Evolutionary conservation across 2,888 invertebrate species (phyloP), one percentile per base, ranked within the genome.

Genomic region (Corbicula japonica): DNA sequence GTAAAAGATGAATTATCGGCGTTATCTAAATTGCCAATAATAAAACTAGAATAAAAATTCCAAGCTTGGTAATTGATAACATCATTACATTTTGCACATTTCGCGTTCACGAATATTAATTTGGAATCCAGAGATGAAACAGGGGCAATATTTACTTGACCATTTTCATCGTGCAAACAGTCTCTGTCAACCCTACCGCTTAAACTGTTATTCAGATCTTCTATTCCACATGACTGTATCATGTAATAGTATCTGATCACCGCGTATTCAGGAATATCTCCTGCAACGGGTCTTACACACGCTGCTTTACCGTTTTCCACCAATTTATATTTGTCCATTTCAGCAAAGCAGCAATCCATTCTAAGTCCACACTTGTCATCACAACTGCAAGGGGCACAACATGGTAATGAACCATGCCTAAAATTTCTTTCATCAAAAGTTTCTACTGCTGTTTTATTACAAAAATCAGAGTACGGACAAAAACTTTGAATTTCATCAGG

Each of bases 241-340:
- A n/a, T n/a, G n/a, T n/a, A n/a, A n/a, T n/a, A n/a, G n/a, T n/a
- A n/a, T n/a, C n/a, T n/a, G n/a, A n/a, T n/a, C n/a, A n/a, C n/a
- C n/a, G n/a, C n/a, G 2, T 10, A 1, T 5, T n/a, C 18, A 10
- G 4, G 1, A 1, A 15, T 18, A 23, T 2, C 1, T 12, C 44
- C 28, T 30, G 10, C 18, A 6, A 30, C 5, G 5, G 61, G 21
- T 34, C 23, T 21, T 34, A 56, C 35, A 5, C 56, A 56, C n/a
- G 30, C 2, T 21, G 35, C n/a, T n/a, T 28, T 28, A 10, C 34
- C 56, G 4, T 56, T 56, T 4, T 56, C 56, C 6, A 32, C n/a
- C 21, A 56, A 10, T 56, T 56, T 56, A n/a, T 56, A 32, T 18
- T 56, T 56, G 32, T 56, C 56, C 30, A 32, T n/a, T 32, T 56